Evolutionary conservation across 1,140 invertebrate genomes (phyloP).

Genomic region (Bombus ignitus): DNA sequence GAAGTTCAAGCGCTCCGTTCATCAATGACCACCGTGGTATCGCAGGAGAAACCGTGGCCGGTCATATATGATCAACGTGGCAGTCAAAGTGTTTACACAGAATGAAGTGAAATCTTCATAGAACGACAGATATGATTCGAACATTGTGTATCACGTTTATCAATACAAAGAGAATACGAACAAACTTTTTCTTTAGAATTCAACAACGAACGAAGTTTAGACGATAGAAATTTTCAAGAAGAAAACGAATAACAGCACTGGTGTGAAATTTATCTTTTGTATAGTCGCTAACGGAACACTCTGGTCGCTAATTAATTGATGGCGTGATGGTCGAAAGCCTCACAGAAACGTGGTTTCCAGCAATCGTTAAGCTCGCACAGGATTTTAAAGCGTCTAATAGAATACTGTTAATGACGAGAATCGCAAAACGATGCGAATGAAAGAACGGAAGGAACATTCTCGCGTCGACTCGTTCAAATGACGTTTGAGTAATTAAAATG

Average conservation of each 20-base stretch:
- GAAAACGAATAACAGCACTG: no score
- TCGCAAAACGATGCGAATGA: background rate
- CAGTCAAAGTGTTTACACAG: no score
- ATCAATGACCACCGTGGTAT: no score
- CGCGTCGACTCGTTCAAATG: conserved; percentile 13
- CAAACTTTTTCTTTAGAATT: no score
- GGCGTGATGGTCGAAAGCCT: background rate
- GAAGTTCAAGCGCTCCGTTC: no score
- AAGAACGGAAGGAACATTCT: background rate
- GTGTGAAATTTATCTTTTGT: background rate
- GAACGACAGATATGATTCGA: no score
- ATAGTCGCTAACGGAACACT: background rate
- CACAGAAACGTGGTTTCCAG: background rate
- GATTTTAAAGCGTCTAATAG: conserved; percentile 22
- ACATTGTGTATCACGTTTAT: no score
- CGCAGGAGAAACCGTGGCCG: no score
- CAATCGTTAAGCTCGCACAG: background rate
- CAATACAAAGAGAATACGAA: no score
- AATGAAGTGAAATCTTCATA: no score
- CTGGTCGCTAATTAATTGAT: conserved; percentile 9
- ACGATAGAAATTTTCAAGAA: background rate
- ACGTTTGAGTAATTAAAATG: conserved; percentile 62
- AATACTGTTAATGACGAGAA: conserved; percentile 21
- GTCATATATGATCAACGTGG: no score
- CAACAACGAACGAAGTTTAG: background rate